Evolutionary conservation across 2,888 invertebrate species (phyloP).

Genomic region (Pecten maximus): DNA sequence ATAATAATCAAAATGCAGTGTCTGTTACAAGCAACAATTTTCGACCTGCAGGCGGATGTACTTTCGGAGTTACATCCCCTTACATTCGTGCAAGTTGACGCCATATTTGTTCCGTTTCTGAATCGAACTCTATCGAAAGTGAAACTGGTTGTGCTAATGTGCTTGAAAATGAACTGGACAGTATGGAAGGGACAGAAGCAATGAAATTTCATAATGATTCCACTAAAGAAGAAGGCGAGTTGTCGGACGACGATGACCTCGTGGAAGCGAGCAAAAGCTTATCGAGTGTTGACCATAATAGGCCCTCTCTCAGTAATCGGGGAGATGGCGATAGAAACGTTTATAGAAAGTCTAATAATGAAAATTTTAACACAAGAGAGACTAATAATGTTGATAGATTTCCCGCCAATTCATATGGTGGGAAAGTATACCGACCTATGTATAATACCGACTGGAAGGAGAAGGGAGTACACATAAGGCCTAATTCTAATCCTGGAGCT

Average conservation of each 20-base stretch:
- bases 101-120: not conserved
- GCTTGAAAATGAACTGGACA: constrained; percentile 12
- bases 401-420: not conserved
- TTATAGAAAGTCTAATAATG: not conserved
- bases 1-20: too few relatives aligned
- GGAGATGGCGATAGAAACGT: not conserved
- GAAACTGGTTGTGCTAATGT: constrained; percentile 7
- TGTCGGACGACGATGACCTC: constrained; percentile 69
- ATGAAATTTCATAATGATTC: constrained; percentile 42
- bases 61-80: not conserved
- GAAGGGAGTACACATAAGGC: not conserved
- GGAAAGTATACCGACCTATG: not conserved
- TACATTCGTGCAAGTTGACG: not conserved
- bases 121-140: not conserved
- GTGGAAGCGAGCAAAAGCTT: constrained; percentile 37
- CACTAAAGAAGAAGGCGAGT: constrained; percentile 71
- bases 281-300: not conserved
- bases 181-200: constrained; percentile 6
- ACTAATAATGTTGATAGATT: not conserved
- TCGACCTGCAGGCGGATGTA: not conserved
- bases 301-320: not conserved
- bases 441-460: not conserved
- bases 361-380: not conserved
- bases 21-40: too few relatives aligned
- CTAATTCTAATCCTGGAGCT: not conserved